Evolutionary conservation across 2,113 vertebrate species (phyloP).

Genomic region (Platycercus adscitus): DNA sequence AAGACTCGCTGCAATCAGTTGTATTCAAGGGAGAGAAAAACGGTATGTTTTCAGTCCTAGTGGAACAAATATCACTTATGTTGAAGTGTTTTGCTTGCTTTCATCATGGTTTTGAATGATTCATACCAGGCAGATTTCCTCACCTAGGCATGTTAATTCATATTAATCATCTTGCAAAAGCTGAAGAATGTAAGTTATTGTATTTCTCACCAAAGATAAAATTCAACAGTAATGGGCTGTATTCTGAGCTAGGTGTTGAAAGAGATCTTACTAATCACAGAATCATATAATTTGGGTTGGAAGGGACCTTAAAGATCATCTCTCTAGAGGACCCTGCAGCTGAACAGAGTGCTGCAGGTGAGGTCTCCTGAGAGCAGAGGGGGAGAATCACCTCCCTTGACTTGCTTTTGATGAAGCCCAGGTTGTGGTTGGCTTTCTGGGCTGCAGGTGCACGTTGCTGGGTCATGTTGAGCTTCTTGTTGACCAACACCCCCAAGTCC

Average conservation of each 20-base stretch:
- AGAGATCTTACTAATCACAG: background rate
- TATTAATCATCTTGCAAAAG: background rate
- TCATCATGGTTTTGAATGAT: background rate
- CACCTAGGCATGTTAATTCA: background rate
- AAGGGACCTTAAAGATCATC: background rate
- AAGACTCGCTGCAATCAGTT: background rate
- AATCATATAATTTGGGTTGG: background rate
- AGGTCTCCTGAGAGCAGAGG: background rate
- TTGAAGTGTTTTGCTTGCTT: slow-evolving; percentile 17
- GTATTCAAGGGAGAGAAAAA: background rate
- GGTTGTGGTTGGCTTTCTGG: background rate
- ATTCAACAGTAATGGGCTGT: background rate
- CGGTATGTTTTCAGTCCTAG: background rate
- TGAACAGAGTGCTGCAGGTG: background rate
- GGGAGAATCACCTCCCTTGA: background rate
- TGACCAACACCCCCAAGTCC: background rate
- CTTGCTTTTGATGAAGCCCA: background rate
- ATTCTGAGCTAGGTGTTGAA: background rate
- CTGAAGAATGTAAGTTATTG: background rate
- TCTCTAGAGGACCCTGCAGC: background rate
- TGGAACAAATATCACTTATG: background rate
- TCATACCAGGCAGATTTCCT: background rate
- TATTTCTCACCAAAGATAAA: background rate
- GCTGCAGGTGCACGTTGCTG: background rate
- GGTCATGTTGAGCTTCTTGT: background rate